A percentile compares a stretch with the other conserved stretches of the same genome.
phyloP scores from a whole-genome alignment of 2,113 vertebrate species.

The Ctenodactylus gundi region DNA sequence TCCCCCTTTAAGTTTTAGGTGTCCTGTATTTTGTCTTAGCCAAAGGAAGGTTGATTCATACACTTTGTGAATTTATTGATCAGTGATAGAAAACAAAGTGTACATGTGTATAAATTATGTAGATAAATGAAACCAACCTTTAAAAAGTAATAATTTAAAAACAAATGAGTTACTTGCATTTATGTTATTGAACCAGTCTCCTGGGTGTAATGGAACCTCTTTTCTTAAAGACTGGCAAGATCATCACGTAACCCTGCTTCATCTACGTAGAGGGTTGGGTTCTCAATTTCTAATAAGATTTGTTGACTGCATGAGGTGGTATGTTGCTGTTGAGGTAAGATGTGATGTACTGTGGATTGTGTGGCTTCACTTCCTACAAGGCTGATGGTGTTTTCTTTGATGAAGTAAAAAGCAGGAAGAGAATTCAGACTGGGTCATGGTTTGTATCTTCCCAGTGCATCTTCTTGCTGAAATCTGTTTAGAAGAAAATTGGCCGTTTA shows the following conservation, averaged over 20 bases:
- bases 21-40: too few relatives aligned
- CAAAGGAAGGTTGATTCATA: too few relatives aligned
- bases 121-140: neutral
- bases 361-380: neutral
- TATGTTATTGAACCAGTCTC: neutral
- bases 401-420: neutral
- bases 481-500: neutral
- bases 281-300: neutral
- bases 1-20: too few relatives aligned
- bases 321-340: neutral
- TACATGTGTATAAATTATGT: neutral
- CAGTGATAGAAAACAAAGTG: neutral
- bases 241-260: rapidly evolving
- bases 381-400: neutral
- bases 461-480: neutral
- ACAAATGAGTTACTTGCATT: neutral
- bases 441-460: neutral
- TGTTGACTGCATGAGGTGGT: neutral
- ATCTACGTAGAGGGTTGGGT: neutral
- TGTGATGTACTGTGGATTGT: neutral
- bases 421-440: rapidly evolving
- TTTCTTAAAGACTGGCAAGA: neutral
- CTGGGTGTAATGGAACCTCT: neutral
- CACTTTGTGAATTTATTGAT: neutral
- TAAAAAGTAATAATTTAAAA: neutral